Base-by-base conservation (phyloP, 1,140 invertebrate species). In the Caenorhabditis latens region DNA sequence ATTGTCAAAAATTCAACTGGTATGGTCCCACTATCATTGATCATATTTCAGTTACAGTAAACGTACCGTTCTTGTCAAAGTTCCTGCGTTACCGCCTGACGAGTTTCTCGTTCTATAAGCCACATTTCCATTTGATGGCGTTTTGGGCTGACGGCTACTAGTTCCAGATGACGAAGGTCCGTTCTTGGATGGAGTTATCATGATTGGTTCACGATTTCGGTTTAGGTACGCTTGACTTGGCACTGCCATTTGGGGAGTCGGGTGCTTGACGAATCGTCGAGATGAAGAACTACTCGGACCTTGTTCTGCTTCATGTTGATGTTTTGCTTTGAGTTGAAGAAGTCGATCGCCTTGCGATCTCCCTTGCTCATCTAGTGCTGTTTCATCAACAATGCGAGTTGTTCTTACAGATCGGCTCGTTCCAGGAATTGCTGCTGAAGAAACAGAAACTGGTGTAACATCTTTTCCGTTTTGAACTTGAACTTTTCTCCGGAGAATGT, bases 281-380 rank as follows among this genome's bases (percentile, higher is more conserved):
- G 19, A 53, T 42, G 71, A 19, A 46, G 65, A 43, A 71, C 42
- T 43, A 19, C 8, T 40, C 3, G 63, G 32, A 13, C 5, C 14
- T 71, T 71, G 65, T 19, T 50, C 71, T 4, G 40, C 14, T 79
- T 79, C 71, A n/a, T 84, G 83, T 79, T 84, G 82, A 87, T 55
- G 40, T 19, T 57, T 55, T 14, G 88, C 89, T 50, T 89, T 89
- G 13, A 89, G 46, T 55, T 85, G 85, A 4, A 89, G 58, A 16
- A 89, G 88, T 8, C 89, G 89, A 61, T 89, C 89, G 0, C 89
- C 89, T 63, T 89, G 89, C 0, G 84, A 85, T 21, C 87, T 67
- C 0, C 89, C 89, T 48, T 89, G 55, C 8, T 83, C 85, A 46
- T 89, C 88, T 9, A 89, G 24, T 42, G 58, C 57, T 2, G 86